Percentiles rank a stretch among this genome's conserved stretches.
These are phyloP conservation scores for Osmerus mordax DNA, from an alignment of 2,113 vertebrate genomes.

Conservation along the genomic window DNA sequence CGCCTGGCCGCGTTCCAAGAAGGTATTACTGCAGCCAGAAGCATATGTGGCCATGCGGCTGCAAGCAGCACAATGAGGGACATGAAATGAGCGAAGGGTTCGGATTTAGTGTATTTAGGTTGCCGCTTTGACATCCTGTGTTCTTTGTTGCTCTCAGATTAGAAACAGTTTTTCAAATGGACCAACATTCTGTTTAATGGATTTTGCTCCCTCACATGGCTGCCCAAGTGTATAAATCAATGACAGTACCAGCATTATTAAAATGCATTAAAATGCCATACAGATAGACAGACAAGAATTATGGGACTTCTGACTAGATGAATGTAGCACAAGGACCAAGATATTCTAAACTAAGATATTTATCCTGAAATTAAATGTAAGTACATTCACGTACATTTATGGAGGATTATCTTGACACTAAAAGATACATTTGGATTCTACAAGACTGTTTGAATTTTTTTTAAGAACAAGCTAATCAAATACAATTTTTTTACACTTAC, in stretches of 20 bases:
- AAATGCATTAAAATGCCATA: no score
- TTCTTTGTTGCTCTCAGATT: conserved; percentile 31
- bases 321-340: not conserved
- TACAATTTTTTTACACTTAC: conserved; percentile 34
- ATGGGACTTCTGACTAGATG: no score
- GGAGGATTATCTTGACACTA: no score
- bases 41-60: conserved; percentile 55
- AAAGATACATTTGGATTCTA: no score
- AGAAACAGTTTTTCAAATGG: not conserved
- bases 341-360: conserved; percentile 22
- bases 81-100: conserved; percentile 14
- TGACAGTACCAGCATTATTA: no score
- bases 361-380: conserved; percentile 25
- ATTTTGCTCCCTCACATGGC: not conserved
- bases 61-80: conserved; percentile 10
- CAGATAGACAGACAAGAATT: no score
- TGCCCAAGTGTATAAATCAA: no score
- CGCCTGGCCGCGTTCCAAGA: conserved; percentile 41
- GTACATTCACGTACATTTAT: no score
- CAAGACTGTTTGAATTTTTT: no score
- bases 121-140: conserved; percentile 36
- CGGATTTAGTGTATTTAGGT: conserved; percentile 34
- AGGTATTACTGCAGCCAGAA: conserved; percentile 56
- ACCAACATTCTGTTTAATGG: conserved; percentile 2
- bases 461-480: conserved; percentile 33